phyloP scores from a whole-genome alignment of 2,113 vertebrate genomes.

The Heterocephalus glaber region DNA sequence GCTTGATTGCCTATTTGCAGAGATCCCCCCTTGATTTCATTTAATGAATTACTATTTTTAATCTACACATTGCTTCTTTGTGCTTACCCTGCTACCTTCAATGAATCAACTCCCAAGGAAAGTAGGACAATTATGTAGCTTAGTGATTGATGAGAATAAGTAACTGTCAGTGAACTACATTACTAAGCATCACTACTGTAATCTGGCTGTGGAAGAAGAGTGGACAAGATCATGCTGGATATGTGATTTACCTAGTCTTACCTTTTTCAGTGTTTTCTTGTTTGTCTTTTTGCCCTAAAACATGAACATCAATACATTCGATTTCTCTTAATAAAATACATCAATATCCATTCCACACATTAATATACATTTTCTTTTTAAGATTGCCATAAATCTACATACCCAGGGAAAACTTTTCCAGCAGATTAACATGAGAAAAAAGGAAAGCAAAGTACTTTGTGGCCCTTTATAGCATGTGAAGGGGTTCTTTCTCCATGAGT shows the following conservation, averaged over 20 bases:
- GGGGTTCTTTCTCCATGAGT: neutral
- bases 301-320: neutral
- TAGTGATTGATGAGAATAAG: constrained; percentile 15
- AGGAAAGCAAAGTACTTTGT: neutral
- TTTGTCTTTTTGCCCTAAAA: neutral
- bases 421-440: neutral
- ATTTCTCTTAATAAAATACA: neutral
- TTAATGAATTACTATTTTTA: constrained; percentile 59
- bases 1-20: neutral
- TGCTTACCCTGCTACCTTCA: constrained; percentile 61
- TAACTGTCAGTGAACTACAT: neutral
- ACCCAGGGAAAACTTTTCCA: neutral
- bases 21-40: neutral
- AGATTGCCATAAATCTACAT: neutral
- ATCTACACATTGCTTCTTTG: neutral
- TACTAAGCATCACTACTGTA: neutral
- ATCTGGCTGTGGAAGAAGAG: neutral
- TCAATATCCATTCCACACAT: neutral
- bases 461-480: neutral
- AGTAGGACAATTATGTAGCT: neutral
- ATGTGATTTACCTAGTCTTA: neutral
- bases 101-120: constrained; percentile 39
- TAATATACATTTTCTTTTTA: neutral
- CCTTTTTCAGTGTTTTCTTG: neutral
- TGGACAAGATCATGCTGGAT: neutral